Conservation (phyloP, 1,140 invertebrate species). For the Meteorus sp. region DNA sequence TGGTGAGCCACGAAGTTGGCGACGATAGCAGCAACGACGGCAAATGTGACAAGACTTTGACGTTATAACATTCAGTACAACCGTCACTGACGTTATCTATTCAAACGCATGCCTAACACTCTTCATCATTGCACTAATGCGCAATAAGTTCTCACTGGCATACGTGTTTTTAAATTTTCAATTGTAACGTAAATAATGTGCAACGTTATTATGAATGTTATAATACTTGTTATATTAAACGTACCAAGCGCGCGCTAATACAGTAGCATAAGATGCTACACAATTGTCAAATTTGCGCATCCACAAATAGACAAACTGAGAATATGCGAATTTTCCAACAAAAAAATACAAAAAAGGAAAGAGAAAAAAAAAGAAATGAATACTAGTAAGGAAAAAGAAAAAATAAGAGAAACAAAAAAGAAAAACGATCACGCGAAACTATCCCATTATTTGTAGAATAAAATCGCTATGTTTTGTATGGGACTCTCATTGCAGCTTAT, state of each 20-base stretch:
- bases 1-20: conserved; percentile 62
- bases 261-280: conserved; percentile 33
- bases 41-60: conserved; percentile 38
- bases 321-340: conserved; percentile 41
- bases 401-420: conserved; percentile 21
- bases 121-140: conserved; percentile 35
- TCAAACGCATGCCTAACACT: conserved; percentile 31
- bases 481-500: conserved; percentile 36
- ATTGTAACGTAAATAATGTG: conserved; percentile 35
- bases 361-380: conserved; percentile 18
- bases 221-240: conserved; percentile 47
- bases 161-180: conserved; percentile 33
- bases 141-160: conserved; percentile 32
- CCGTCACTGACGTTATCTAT: conserved; percentile 31
- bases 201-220: conserved; percentile 48
- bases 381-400: conserved; percentile 16
- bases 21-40: conserved; percentile 58
- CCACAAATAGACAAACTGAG: conserved; percentile 37
- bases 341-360: conserved; percentile 23
- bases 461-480: conserved; percentile 60
- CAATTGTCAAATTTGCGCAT: conserved; percentile 32
- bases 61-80: conserved; percentile 35
- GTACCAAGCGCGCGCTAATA: conserved; percentile 35
- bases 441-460: conserved; percentile 60
- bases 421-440: conserved; percentile 39